Base-by-base conservation (phyloP, 2,113 vertebrate species). In the Probosciger aterrimus region DNA sequence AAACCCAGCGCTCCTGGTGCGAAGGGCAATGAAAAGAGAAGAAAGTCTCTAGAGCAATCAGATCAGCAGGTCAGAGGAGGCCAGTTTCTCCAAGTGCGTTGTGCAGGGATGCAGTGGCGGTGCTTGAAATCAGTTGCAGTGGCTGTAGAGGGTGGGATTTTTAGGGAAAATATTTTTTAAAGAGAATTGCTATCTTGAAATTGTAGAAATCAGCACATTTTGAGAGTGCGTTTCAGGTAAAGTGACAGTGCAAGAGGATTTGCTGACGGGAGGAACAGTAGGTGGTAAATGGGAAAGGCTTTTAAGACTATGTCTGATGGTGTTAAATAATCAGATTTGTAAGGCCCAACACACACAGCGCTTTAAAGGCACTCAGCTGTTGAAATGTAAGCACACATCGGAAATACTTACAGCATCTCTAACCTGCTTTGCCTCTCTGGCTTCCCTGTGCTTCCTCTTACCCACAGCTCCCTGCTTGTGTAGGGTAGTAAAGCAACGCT, bases 81-180 rank as follows among this genome's bases (percentile, higher is more conserved):
- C 18, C 22, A 37, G 39, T 35, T 80, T 71, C 31, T 52, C 47
- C 47, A 24, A 25, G 16, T 59, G 18, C 8, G 25, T 25, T 55
- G 20, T 44, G 33, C 49, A 62, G 17, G 24, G 17, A 31, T 24
- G 52, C 1, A 2, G 5, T 1, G 0, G 7, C 6, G 30, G 15
- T 59, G 28, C 24, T 47, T 70, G 17, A 19, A 67, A 30, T 85
- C 62, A n/a, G 6, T 57, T 79, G 47, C 52, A 81, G 65, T 23
- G 74, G 20, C 9, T 23, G 55, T 41, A 59, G 59, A 53, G 6
- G 6, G 33, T 83, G 59, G 63, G 35, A n/a, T 24, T 5, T 75
- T 89, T 23, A 41, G 16, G 37, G 47, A 46, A 52, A 67, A 63
- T 47, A 17, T 18, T 81, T 69, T 71, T 30, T 9, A 20, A 88